phyloP scores from a whole-genome alignment of 2,113 vertebrate genomes.

The Pao palembangensis region DNA sequence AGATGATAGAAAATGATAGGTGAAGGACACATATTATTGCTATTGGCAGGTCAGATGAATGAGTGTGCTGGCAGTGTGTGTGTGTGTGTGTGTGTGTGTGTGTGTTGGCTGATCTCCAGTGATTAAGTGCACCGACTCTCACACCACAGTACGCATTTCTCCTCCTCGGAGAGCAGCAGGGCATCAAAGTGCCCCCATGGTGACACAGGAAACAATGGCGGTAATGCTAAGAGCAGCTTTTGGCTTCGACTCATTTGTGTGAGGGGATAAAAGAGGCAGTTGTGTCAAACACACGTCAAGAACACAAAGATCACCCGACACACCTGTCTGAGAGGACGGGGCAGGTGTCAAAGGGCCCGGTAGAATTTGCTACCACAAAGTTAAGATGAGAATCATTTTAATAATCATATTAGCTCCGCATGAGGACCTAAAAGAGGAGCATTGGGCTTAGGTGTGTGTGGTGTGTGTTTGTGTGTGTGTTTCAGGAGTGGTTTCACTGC shows the following conservation, averaged over 20 bases:
- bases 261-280: conserved; percentile 20
- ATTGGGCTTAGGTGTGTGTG: no score
- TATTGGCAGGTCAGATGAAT: conserved; percentile 68
- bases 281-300: conserved; percentile 13
- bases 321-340: conserved; percentile 29
- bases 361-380: neutral
- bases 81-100: conserved; percentile 24
- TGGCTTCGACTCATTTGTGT: conserved; percentile 16
- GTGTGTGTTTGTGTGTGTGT: no score
- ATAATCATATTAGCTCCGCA: no score
- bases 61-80: no score
- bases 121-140: conserved; percentile 44
- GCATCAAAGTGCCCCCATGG: conserved; percentile 43
- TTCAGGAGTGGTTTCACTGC: no score
- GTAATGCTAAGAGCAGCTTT: conserved; percentile 16
- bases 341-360: neutral
- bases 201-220: conserved; percentile 8
- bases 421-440: no score
- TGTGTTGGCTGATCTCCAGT: conserved; percentile 53
- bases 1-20: conserved; percentile 69
- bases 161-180: conserved; percentile 23
- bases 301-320: conserved; percentile 13
- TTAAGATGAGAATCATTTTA: no score
- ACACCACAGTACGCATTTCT: conserved; percentile 38
- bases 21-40: conserved; percentile 69